Evolutionary conservation across 2,888 invertebrate genomes (phyloP), one percentile per base, ranked within the genome.

Genomic region (Anoncus sp.): DNA sequence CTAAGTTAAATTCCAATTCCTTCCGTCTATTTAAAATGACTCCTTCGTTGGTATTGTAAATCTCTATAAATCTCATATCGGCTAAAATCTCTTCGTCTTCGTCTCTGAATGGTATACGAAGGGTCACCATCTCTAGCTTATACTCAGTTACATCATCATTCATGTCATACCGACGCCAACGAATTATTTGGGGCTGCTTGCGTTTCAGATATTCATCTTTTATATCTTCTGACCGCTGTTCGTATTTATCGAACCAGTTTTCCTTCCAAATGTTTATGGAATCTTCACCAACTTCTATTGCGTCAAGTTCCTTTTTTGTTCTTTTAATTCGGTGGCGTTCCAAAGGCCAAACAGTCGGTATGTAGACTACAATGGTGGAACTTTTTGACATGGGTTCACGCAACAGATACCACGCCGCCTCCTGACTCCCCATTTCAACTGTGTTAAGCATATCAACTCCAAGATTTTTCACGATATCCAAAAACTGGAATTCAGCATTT

Each of bases 391-490:
- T 92, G 12, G 90, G 89, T 74, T 90, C 83, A 55, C 90, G 82
- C 49, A 92, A 72, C 2, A 92, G 74, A 85, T 87, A 91, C 90
- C 90, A 91, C 55, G 91, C 91, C 45, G 90, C 90, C 84, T 91
- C 90, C 88, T 91, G 90, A 72, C 84, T 84, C 2, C 85, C 75
- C 81, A 91, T 86, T 72, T 90, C 89, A 24, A 85, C 80, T 31
- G 45, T 62, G 71, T 90, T 88, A 0, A n/a, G n/a, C n/a, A n/a
- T n/a, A n/a, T n/a, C n/a, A n/a, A n/a, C n/a, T n/a, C n/a, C n/a
- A n/a, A n/a, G n/a, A n/a, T n/a, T 31, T n/a, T n/a, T n/a, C n/a
- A n/a, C n/a, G n/a, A n/a, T n/a, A n/a, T n/a, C n/a, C n/a, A n/a
- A n/a, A n/a, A n/a, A n/a, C n/a, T n/a, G n/a, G n/a, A n/a, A n/a